A percentile compares a stretch with the other conserved stretches of the same genome.
phyloP scores from a whole-genome alignment of 2,888 invertebrate species.

The Stenoptilia bipunctidactyla region DNA sequence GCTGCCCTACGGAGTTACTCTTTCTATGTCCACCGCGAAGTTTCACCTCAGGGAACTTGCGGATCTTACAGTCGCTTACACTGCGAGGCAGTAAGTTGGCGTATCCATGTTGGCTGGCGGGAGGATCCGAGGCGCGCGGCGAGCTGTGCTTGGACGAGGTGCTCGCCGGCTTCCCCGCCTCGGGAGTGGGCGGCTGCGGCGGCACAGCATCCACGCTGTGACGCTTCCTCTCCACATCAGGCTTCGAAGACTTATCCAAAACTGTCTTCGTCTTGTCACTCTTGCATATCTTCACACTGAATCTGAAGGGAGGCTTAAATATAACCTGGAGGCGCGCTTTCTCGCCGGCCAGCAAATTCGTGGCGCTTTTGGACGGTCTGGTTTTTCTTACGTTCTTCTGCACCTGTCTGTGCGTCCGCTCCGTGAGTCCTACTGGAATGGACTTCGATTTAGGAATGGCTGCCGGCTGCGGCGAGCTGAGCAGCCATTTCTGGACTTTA shows the following conservation, averaged over 20 bases:
- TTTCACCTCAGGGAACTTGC: constrained; percentile 38
- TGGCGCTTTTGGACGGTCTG: constrained; percentile 77
- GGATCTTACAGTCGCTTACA: constrained; percentile 55
- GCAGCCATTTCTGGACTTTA: constrained; percentile 89
- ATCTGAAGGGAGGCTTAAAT: constrained; percentile 89
- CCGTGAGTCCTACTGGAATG: constrained; percentile 80
- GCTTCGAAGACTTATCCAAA: constrained; percentile 69
- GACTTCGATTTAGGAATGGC: constrained; percentile 86
- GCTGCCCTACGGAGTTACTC: constrained; percentile 59
- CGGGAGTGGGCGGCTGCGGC: constrained; percentile 23
- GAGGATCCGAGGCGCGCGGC: constrained; percentile 27
- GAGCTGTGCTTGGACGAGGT: constrained; percentile 25
- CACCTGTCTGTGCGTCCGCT: constrained; percentile 49
- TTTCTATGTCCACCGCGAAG: constrained; percentile 45
- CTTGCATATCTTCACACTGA: constrained; percentile 83
- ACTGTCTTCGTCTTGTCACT: constrained; percentile 77
- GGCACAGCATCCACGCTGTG: constrained; percentile 26
- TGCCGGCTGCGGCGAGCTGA: constrained; percentile 77
- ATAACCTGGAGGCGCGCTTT: constrained; percentile 87
- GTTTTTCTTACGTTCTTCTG: constrained; percentile 68
- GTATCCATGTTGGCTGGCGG: constrained; percentile 39
- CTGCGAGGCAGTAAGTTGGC: constrained; percentile 54
- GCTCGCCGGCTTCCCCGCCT: constrained; percentile 25
- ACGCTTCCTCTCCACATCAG: constrained; percentile 53
- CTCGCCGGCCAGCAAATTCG: constrained; percentile 75